These are phyloP conservation scores for Synanthedon tipuliformis DNA, from an alignment of 2,888 invertebrate species.

Conservation along the genomic window DNA sequence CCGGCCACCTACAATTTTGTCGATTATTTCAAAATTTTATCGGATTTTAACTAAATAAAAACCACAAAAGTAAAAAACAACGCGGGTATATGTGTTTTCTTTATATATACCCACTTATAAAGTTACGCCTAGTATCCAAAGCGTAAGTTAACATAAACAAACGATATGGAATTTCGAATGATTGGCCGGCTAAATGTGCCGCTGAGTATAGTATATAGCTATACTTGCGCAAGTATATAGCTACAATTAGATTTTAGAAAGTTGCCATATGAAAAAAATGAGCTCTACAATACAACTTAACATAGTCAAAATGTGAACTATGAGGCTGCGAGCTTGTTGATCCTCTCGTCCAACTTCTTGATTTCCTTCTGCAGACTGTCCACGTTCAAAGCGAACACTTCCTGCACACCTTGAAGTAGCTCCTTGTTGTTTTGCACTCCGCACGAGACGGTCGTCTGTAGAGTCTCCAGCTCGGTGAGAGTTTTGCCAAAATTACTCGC, in stretches of 20 bases:
- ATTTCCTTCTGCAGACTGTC: slow-evolving; percentile 83
- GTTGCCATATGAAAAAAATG: background rate
- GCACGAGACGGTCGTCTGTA: slow-evolving; percentile 78
- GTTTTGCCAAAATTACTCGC: slow-evolving; percentile 90
- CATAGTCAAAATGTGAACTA: slow-evolving; percentile 18
- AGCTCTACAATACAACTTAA: background rate
- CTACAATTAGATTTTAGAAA: background rate
- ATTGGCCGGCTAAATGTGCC: too few species aligned
- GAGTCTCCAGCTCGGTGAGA: slow-evolving; percentile 81
- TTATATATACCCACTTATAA: too few species aligned
- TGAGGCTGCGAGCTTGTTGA: slow-evolving; percentile 69
- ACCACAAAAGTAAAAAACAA: too few species aligned
- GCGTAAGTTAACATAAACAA: too few species aligned
- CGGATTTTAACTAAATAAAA: too few species aligned
- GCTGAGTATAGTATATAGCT: too few species aligned
- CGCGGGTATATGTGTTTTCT: too few species aligned
- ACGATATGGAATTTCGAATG: too few species aligned
- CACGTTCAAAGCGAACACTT: slow-evolving; percentile 82
- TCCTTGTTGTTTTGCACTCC: slow-evolving; percentile 84
- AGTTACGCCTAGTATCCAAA: too few species aligned
- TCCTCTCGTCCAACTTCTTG: slow-evolving; percentile 77
- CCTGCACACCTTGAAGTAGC: slow-evolving; percentile 81
- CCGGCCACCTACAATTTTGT: too few species aligned
- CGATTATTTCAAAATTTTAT: too few species aligned
- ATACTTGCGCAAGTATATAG: too few species aligned